phyloP scores from a whole-genome alignment of 2,888 invertebrate species.

The Octonoba sinensis region DNA sequence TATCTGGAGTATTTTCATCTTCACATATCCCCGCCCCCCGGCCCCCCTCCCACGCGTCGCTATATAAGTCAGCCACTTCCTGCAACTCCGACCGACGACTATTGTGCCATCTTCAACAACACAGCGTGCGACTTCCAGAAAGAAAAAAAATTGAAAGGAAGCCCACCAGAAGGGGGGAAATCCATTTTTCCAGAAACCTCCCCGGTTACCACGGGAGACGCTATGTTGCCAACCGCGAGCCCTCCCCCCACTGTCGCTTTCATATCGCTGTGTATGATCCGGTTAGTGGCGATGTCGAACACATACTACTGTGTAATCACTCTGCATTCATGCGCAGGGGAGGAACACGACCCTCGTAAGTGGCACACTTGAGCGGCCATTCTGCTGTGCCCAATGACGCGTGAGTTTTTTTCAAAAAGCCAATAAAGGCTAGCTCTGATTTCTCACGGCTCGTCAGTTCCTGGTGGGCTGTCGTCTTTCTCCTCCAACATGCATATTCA shows the following conservation, averaged over 20 bases:
- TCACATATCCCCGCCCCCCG: too few species aligned
- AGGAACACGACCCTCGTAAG: conserved; percentile 9
- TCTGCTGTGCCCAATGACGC: conserved; percentile 55
- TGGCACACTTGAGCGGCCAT: conserved; percentile 38
- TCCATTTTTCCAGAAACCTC: conserved; percentile 15
- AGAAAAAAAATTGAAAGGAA: conserved; percentile 12
- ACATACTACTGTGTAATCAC: conserved; percentile 52
- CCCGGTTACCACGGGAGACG: conserved; percentile 33
- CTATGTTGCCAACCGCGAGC: neutral
- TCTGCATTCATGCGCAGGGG: conserved; percentile 20
- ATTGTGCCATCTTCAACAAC: conserved; percentile 19
- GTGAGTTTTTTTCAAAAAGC: conserved; percentile 54
- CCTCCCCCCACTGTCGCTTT: conserved; percentile 10
- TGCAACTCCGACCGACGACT: conserved; percentile 11
- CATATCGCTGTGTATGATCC: conserved; percentile 47
- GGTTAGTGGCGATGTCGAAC: conserved; percentile 24
- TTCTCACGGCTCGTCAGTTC: conserved; percentile 51
- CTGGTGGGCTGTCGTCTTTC: conserved; percentile 27
- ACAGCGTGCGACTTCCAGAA: conserved; percentile 17
- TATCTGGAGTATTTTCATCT: too few species aligned
- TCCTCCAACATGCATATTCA: conserved; percentile 8
- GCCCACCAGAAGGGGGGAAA: conserved; percentile 8
- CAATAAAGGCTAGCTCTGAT: conserved; percentile 53
- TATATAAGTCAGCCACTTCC: conserved; percentile 2
- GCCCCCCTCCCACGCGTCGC: too few species aligned